These are phyloP conservation scores for Melanargia galathea DNA, from an alignment of 2,888 invertebrate genomes.

Conservation along the genomic window DNA sequence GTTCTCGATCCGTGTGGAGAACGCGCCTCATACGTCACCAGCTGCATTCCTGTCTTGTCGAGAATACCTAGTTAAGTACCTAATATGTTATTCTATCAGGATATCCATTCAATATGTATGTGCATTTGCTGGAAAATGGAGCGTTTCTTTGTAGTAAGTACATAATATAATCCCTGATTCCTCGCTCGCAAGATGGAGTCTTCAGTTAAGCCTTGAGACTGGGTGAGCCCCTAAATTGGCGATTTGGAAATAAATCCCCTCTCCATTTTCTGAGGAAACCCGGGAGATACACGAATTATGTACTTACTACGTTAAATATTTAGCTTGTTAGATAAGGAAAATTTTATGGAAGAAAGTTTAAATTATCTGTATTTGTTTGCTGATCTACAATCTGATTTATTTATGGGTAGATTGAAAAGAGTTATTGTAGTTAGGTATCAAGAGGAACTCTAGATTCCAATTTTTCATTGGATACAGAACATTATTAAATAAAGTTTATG, in stretches of 20 bases:
- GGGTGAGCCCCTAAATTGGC: constrained; percentile 53
- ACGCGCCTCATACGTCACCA: no score
- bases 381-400: neutral
- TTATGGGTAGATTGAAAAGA: neutral
- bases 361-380: no score
- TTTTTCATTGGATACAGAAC: no score
- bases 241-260: constrained; percentile 37
- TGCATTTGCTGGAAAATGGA: constrained; percentile 45
- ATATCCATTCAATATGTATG: constrained; percentile 1
- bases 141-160: constrained; percentile 62
- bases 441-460: neutral
- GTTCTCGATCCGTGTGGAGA: no score
- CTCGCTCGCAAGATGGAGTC: constrained; percentile 57
- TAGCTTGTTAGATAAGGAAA: constrained; percentile 5
- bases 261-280: constrained; percentile 39
- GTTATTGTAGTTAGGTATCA: no score
- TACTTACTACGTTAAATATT: constrained; percentile 17
- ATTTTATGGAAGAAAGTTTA: constrained; percentile 2
- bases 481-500: no score
- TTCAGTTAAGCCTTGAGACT: constrained; percentile 55
- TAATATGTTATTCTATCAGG: neutral
- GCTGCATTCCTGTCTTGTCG: no score
- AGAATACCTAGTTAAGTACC: neutral
- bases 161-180: constrained; percentile 54
- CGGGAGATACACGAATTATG: constrained; percentile 25